Evolutionary conservation across 2,797 vertebrate genomes (phyloP), one percentile per base, ranked within the genome.

Genomic region (Scolopax rusticola): DNA sequence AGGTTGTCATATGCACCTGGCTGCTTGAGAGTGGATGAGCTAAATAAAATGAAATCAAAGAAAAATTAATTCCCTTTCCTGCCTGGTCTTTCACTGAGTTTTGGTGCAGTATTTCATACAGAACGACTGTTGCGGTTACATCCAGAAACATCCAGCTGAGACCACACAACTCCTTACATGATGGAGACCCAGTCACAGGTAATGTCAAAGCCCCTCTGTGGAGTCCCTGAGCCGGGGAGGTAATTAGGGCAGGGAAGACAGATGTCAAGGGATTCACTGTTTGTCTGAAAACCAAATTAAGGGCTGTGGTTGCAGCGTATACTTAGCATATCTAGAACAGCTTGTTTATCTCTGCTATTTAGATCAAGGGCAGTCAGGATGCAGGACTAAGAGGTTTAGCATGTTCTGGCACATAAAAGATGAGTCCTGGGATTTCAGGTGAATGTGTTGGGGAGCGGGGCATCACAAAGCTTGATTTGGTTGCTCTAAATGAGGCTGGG

Each of bases 271-370:
- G 81, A 69, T 71, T 57, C 33, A 2, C 14, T 90, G 92, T 85
- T 87, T 64, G 53, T 84, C 82, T 38, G 71, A 73, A 83, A 86
- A 80, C 14, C 83, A 70, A 76, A 92, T 50, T 43, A 87, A 87
- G 70, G 89, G 89, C 87, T 92, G 82, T 36, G 91, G 75, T 5
- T 79, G 78, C 36, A 70, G 87, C 12, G 1, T 61, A 17, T 92
- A 54, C 63, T 91, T 91, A 57, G 50, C 84, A 41, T 87, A 94
- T 87, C 91, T 96, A 40, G 93, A 93, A 32, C 93, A 89, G 63
- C 6, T 82, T 95, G 91, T 96, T 95, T 96, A 82, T 93, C 84
- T 79, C 82, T 47, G 68, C 68, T 60, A 4, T 25, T 3, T 23
- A 77, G 65, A 91, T 73, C 54, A 12, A 70, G 94, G 88, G 59